Evolutionary conservation across 2,797 vertebrate genomes (phyloP).

Genomic region (Peromyscus nudipes): DNA sequence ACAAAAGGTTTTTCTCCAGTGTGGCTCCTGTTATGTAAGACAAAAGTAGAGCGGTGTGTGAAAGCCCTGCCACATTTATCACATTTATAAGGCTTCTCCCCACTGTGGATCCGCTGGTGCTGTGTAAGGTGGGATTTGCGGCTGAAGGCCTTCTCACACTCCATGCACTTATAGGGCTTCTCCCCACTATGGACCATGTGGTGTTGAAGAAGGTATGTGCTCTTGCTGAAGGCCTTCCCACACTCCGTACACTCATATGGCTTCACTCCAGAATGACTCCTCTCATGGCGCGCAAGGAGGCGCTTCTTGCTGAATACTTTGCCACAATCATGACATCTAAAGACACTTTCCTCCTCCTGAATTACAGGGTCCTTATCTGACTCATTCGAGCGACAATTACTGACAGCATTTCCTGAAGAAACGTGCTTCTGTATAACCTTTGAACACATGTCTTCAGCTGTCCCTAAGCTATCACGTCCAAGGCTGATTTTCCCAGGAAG

Average conservation of each 20-base stretch:
- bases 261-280: constrained; percentile 80
- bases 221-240: constrained; percentile 83
- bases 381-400: background rate
- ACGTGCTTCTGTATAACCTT: background rate
- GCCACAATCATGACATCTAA: constrained; percentile 74
- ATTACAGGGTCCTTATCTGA: background rate
- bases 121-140: constrained; percentile 69
- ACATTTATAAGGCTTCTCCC: constrained; percentile 78
- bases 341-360: constrained; percentile 53
- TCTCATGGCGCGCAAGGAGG: constrained; percentile 75
- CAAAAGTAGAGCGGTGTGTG: constrained; percentile 75
- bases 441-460: background rate
- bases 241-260: constrained; percentile 77
- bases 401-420: background rate
- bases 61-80: constrained; percentile 73
- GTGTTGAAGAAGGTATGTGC: constrained; percentile 80
- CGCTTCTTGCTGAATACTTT: constrained; percentile 81
- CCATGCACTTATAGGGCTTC: constrained; percentile 77
- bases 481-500: background rate
- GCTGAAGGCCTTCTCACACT: constrained; percentile 81
- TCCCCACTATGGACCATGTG: constrained; percentile 80
- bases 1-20: constrained; percentile 82
- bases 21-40: constrained; percentile 78
- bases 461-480: background rate
- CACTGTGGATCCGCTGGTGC: constrained; percentile 79